Percentiles rank a stretch among this genome's conserved stretches.
Conservation (phyloP, 2,888 invertebrate genomes). For the Muschampia plurimacula region DNA sequence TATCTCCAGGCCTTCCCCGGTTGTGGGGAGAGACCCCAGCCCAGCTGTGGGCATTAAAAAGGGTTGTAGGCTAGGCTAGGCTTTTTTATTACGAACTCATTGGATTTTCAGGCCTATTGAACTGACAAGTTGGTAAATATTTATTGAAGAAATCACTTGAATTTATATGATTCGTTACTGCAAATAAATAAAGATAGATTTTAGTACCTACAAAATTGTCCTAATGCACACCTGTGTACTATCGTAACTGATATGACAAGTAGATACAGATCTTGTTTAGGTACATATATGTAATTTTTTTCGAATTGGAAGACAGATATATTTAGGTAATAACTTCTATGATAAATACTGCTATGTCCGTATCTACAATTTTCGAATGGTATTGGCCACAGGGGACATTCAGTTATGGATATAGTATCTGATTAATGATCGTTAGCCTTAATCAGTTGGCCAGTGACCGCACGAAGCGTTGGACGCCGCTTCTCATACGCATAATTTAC, state of each 20-base stretch:
- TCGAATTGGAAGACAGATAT: background rate
- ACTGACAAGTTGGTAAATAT: no score
- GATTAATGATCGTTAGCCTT: constrained; percentile 73
- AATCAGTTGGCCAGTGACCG: constrained; percentile 78
- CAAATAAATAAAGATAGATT: no score
- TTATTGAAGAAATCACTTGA: no score
- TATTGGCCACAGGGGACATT: constrained; percentile 58
- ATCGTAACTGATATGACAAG: background rate
- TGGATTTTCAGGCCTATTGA: background rate
- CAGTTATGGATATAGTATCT: constrained; percentile 67
- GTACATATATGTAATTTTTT: background rate
- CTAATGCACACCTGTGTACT: no score
- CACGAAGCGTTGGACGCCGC: constrained; percentile 55
- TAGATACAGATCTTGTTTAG: background rate
- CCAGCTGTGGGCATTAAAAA: no score
- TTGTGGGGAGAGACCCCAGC: no score
- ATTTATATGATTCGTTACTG: no score
- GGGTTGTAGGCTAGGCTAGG: no score
- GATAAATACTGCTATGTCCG: background rate
- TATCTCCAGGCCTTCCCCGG: no score
- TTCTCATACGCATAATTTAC: constrained; percentile 38
- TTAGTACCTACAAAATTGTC: no score
- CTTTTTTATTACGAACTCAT: background rate
- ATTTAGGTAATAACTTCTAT: background rate
- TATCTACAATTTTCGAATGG: constrained; percentile 28